phyloP scores from a whole-genome alignment of 2,113 vertebrate species.

The Enhydra lutris region DNA sequence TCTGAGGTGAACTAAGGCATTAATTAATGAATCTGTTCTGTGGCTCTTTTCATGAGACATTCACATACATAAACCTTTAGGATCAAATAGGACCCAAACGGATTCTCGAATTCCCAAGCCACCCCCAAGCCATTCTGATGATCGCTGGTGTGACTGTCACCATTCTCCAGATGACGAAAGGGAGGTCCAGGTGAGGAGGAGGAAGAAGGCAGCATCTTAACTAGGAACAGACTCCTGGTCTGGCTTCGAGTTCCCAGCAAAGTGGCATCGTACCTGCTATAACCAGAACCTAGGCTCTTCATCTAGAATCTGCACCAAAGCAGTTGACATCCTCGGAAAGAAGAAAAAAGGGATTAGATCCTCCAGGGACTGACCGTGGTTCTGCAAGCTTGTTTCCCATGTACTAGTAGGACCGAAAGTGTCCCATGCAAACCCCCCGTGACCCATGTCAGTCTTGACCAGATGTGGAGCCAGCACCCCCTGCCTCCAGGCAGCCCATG shows the following conservation, averaged over 20 bases:
- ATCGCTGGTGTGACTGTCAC: not conserved
- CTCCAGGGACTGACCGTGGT: not conserved
- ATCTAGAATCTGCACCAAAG: not conserved
- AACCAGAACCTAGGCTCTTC: not conserved
- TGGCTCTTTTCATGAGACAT: not conserved
- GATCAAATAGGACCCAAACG: not conserved
- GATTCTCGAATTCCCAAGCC: not conserved
- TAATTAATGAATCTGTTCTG: not conserved
- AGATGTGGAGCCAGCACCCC: slow-evolving; percentile 78
- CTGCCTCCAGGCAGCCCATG: slow-evolving; percentile 62
- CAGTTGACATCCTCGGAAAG: accelerated
- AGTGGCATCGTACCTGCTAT: not conserved
- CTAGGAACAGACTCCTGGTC: too few relatives aligned
- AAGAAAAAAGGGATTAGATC: not conserved
- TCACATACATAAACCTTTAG: not conserved
- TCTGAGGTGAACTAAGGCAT: not conserved
- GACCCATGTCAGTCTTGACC: slow-evolving; percentile 78
- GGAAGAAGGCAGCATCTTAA: not conserved
- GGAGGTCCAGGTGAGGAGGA: not conserved
- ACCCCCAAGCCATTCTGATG: not conserved
- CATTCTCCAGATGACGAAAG: not conserved
- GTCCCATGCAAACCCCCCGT: slow-evolving; percentile 48
- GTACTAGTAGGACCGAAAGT: slow-evolving; percentile 60
- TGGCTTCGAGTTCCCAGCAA: not conserved
- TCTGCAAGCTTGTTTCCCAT: slow-evolving; percentile 64